Base-by-base conservation (phyloP, 1,140 invertebrate genomes). In the Drosophila ogumai region DNA sequence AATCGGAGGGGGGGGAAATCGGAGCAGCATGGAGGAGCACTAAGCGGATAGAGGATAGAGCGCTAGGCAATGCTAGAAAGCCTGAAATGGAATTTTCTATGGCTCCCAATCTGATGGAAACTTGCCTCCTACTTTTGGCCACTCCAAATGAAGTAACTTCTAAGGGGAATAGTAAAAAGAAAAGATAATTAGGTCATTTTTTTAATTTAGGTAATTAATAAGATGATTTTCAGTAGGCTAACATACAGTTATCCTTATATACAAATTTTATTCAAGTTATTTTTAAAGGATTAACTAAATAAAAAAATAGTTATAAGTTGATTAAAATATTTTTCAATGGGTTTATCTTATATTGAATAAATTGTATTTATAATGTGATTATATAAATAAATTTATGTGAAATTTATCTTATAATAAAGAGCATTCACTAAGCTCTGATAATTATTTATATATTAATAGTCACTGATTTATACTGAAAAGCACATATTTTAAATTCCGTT, bases 71-170 rank as follows among this genome's bases (percentile, higher is more conserved):
- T 13, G 49, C 31, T 19, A 22, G 19, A 44, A 40, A 44, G 28
- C 34, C 64, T 17, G 15, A 47, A 66, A 67, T 34, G 36, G 61
- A 44, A 38, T 69, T 66, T 43, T 10, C 52, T 43, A 34, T n/a
- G 32, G 15, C 32, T 28, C 34, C 36, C 36, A 50, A 68, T 68
- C 65, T 34, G 65, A 68, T 68, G 38, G n/a, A 41, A 69, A 69
- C 28, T 69, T 67, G 28, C 38, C 9, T 28, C 13, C 36, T 22
- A 65, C 28, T 61, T 60, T 13, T 3, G 10, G 38, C 25, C 4
- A 25, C 31, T 61, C 56, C 19, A 25, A 38, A 22, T 8, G 38
- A n/a, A 69, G 46, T n/a, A 15, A 36, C n/a, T 52, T 19, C 4
- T 43, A 40, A 6, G 36, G 13, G 13, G 13, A 55, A 41, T 54